A percentile compares a stretch with the other conserved stretches of the same genome.
Conservation (phyloP, 2,888 invertebrate species). For the Microctonus hyperodae region DNA sequence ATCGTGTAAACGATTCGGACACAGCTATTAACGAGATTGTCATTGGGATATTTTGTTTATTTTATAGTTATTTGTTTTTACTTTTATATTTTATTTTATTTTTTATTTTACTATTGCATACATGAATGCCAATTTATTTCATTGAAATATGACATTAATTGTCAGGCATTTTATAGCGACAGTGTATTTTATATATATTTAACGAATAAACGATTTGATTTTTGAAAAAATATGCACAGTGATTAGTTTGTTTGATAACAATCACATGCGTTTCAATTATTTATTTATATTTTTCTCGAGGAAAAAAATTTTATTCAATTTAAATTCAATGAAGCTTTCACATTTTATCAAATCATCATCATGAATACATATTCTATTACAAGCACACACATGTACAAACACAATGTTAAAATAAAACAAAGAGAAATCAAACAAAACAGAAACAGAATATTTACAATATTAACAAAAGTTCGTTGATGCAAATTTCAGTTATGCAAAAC, state of each 20-base stretch:
- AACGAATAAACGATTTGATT: not conserved
- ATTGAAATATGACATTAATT: conserved; percentile 30
- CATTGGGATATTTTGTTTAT: conserved; percentile 20
- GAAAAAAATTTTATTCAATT: not conserved
- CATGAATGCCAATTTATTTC: conserved; percentile 21
- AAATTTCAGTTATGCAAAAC: not conserved
- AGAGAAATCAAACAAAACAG: not conserved
- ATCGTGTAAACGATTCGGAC: conserved; percentile 25
- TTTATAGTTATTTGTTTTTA: conserved; percentile 23
- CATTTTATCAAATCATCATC: not conserved
- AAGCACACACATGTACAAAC: not conserved
- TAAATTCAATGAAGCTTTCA: not conserved
- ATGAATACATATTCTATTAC: not conserved
- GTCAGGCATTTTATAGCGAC: conserved; percentile 10
- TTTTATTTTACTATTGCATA: not conserved
- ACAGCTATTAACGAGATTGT: conserved; percentile 31
- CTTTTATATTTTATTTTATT: conserved; percentile 1
- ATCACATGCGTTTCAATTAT: not conserved
- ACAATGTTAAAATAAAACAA: not conserved
- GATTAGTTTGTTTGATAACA: not conserved
- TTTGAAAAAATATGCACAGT: not conserved
- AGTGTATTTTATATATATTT: not conserved
- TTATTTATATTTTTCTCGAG: not conserved
- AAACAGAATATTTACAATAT: not conserved
- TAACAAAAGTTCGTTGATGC: conserved; percentile 8